Base-by-base conservation (phyloP, 2,888 invertebrate species). In the Camponotus fellah region DNA sequence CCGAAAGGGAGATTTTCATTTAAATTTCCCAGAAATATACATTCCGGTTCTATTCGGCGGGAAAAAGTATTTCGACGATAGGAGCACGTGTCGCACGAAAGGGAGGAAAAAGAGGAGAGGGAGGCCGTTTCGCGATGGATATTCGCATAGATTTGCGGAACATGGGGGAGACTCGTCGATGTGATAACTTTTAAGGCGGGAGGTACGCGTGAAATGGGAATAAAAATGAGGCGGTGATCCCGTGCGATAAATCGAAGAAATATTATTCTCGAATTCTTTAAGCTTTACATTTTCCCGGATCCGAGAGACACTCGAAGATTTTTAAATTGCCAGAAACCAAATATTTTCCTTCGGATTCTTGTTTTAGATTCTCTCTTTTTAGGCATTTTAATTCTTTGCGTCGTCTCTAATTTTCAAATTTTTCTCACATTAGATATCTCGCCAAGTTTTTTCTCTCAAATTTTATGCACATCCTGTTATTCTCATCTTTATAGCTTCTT, bases 151-250 rank as follows among this genome's bases (percentile, higher is more conserved):
- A 80, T 80, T 60, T 60, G 71, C 46, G 71, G 46, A 80, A 71
- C 71, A 60, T 80, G 26, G 71, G 71, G 26, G 37, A 46, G 46
- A 60, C n/a, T 77, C 77, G 69, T 69, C 77, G 77, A 21, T 40
- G 69, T 58, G 56, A 77, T 77, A 77, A 77, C 46, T 80, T 43
- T 79, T 37, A 34, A 43, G n/a, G 9, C 8, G 60, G 60, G 8
- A 4, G 34, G 14, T 21, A 43, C 56, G 49, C 56, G 43, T n/a
- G 58, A 80, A 71, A 62, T 60, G 17, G 66, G 46, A 71, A 80
- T 58, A 80, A 71, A 80, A 49, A 49, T 46, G 56, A 56, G 53
- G n/a, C 68, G 40, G 26, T 56, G 40, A 56, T 40, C 26, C 17
- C 9, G 10, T 32, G 68, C 68, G 77, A 66, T 58, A 68, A 77